Percentiles rank a stretch among this genome's conserved stretches.
Evolutionary conservation across 1,140 invertebrate genomes (phyloP).

Genomic region (Teleopsis dalmanni): DNA sequence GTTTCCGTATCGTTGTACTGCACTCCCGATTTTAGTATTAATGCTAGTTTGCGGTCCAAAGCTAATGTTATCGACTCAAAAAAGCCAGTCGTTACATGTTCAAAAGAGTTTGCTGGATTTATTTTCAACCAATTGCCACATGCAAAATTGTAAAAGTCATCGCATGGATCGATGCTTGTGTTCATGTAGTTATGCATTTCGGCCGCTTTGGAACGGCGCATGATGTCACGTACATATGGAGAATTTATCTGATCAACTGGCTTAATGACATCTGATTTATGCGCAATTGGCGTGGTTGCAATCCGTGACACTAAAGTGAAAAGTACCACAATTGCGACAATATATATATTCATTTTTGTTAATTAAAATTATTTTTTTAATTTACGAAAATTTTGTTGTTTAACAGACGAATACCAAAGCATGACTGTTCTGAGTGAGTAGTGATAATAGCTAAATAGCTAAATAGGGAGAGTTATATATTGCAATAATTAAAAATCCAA

Average conservation of each 20-base stretch:
- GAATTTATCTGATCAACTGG: too few relatives aligned
- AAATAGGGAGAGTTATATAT: too few relatives aligned
- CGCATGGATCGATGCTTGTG: conserved; percentile 49
- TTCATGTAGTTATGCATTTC: conserved; percentile 44
- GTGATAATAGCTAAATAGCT: too few relatives aligned
- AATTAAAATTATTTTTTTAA: too few relatives aligned
- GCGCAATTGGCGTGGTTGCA: too few relatives aligned
- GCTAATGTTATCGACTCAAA: conserved; percentile 25
- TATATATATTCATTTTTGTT: too few relatives aligned
- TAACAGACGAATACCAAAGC: not conserved
- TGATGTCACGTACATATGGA: too few relatives aligned
- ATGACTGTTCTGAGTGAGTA: too few relatives aligned
- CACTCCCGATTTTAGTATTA: conserved; percentile 10
- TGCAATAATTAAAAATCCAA: too few relatives aligned
- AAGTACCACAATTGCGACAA: too few relatives aligned
- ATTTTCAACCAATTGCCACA: conserved; percentile 58
- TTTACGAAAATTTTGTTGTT: not conserved
- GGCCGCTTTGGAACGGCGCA: conserved; percentile 20
- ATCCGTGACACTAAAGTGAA: too few relatives aligned
- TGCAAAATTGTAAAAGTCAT: conserved; percentile 55
- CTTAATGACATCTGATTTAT: too few relatives aligned
- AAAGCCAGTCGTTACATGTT: conserved; percentile 20
- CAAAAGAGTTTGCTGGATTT: conserved; percentile 21
- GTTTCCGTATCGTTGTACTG: conserved; percentile 15
- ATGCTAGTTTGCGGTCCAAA: conserved; percentile 20